Evolutionary conservation across 2,888 invertebrate species (phyloP).

Genomic region (Melieria crassipennis): DNA sequence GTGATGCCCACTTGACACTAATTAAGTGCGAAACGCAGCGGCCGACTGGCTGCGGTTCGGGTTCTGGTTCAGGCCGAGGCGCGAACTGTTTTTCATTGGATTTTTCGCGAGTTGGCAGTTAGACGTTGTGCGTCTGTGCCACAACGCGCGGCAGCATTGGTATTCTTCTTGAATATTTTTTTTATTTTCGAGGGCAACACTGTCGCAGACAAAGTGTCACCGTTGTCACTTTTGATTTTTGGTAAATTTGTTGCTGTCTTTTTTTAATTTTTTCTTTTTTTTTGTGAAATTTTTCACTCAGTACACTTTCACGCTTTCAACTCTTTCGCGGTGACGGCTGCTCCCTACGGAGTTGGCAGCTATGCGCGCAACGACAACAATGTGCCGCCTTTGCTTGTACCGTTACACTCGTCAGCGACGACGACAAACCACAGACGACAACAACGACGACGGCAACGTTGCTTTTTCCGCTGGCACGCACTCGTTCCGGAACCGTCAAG

Average conservation of each 20-base stretch:
- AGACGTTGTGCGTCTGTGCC: too few species aligned
- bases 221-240: constrained; percentile 23
- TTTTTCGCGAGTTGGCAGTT: too few species aligned
- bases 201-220: constrained; percentile 26
- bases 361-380: constrained; percentile 1
- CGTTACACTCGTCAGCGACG: too few species aligned
- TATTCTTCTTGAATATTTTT: too few species aligned
- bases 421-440: too few species aligned
- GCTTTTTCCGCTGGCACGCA: constrained; percentile 43
- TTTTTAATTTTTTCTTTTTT: background rate
- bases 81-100: too few species aligned
- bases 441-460: background rate
- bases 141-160: too few species aligned
- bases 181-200: too few species aligned
- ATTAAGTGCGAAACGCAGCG: constrained; percentile 53
- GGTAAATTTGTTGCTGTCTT: background rate
- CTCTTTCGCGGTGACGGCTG: background rate
- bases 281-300: background rate
- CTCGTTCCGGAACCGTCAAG: constrained; percentile 53
- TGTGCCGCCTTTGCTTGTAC: too few species aligned
- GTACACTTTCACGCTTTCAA: background rate
- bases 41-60: constrained; percentile 1
- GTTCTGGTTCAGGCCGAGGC: too few species aligned
- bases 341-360: background rate
- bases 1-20: constrained; percentile 56